Evolutionary conservation across 2,888 invertebrate species (phyloP).

Genomic region (Gnatocerus cornutus): DNA sequence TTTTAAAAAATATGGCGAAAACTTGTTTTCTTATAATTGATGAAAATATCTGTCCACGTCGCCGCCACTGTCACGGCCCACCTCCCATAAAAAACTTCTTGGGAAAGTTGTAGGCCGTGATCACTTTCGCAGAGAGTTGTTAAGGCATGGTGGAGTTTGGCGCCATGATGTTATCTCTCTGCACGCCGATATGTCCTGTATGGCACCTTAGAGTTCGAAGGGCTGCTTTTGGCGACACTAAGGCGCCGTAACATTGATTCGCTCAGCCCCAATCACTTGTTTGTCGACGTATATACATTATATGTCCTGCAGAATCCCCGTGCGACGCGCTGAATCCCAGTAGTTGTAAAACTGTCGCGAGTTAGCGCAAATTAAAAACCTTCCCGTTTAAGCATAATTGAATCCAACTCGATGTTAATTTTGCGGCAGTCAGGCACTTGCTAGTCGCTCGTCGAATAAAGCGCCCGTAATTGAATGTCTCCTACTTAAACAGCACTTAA

Average conservation of each 20-base stretch:
- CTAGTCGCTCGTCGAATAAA: slow-evolving; percentile 53
- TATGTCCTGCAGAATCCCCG: slow-evolving; percentile 22
- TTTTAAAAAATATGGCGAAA: slow-evolving; percentile 7
- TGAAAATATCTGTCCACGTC: slow-evolving; percentile 7
- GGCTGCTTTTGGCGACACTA: slow-evolving; percentile 58
- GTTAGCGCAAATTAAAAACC: slow-evolving; percentile 44
- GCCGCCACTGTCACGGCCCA: slow-evolving; percentile 2
- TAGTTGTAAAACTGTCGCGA: not conserved
- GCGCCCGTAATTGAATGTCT: slow-evolving; percentile 59
- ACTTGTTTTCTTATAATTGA: slow-evolving; percentile 17
- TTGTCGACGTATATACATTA: slow-evolving; percentile 56
- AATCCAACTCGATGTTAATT: slow-evolving; percentile 56
- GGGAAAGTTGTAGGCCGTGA: slow-evolving; percentile 34
- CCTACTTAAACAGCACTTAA: slow-evolving; percentile 58
- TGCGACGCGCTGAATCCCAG: slow-evolving; percentile 5
- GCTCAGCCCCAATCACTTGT: slow-evolving; percentile 59
- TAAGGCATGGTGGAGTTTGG: slow-evolving; percentile 44
- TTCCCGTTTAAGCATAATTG: slow-evolving; percentile 50
- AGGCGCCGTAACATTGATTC: slow-evolving; percentile 64
- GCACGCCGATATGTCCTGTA: slow-evolving; percentile 51
- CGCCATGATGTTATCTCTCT: slow-evolving; percentile 51
- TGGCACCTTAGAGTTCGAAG: slow-evolving; percentile 54
- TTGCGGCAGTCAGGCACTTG: slow-evolving; percentile 49
- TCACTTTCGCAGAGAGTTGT: slow-evolving; percentile 38
- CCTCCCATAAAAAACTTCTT: slow-evolving; percentile 17